Conservation (phyloP, 2,888 invertebrate species). For the Drosophila acutilabella region DNA sequence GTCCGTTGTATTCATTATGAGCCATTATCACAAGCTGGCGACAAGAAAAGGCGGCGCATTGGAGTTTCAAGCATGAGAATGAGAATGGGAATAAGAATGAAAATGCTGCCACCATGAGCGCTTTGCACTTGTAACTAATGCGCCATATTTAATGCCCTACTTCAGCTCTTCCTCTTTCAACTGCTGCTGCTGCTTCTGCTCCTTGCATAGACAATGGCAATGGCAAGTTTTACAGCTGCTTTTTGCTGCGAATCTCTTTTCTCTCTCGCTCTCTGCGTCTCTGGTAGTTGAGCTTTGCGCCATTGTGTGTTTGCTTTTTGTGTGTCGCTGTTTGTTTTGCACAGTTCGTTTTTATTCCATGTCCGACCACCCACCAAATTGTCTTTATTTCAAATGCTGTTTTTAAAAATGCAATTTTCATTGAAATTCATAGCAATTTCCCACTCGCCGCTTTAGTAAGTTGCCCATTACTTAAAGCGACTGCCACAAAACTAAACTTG, state of each 20-base stretch:
- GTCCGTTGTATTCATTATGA: constrained; percentile 78
- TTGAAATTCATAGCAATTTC: constrained; percentile 74
- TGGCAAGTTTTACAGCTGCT: constrained; percentile 72
- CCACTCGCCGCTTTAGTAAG: constrained; percentile 27
- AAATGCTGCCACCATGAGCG: constrained; percentile 41
- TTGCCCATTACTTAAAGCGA: constrained; percentile 53
- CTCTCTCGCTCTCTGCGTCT: too few relatives aligned
- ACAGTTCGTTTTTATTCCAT: constrained; percentile 34
- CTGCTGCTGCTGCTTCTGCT: constrained; percentile 14
- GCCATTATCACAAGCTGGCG: constrained; percentile 80
- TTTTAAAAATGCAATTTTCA: constrained; percentile 77
- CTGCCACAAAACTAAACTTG: constrained; percentile 33
- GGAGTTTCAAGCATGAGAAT: neutral
- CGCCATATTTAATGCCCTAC: constrained; percentile 72
- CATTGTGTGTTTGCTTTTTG: constrained; percentile 54
- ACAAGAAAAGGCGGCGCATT: constrained; percentile 49
- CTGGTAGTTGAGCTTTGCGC: constrained; percentile 19
- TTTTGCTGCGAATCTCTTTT: constrained; percentile 28
- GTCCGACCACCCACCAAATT: constrained; percentile 50
- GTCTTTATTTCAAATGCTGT: constrained; percentile 70
- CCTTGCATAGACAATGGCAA: constrained; percentile 61
- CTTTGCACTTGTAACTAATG: constrained; percentile 77
- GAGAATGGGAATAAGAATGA: neutral
- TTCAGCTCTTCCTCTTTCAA: constrained; percentile 12
- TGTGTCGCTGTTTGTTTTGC: constrained; percentile 41